A percentile compares a stretch with the other conserved stretches of the same genome.
These are phyloP conservation scores for Columba janthina DNA, from an alignment of 2,113 vertebrate species.

Conservation along the genomic window DNA sequence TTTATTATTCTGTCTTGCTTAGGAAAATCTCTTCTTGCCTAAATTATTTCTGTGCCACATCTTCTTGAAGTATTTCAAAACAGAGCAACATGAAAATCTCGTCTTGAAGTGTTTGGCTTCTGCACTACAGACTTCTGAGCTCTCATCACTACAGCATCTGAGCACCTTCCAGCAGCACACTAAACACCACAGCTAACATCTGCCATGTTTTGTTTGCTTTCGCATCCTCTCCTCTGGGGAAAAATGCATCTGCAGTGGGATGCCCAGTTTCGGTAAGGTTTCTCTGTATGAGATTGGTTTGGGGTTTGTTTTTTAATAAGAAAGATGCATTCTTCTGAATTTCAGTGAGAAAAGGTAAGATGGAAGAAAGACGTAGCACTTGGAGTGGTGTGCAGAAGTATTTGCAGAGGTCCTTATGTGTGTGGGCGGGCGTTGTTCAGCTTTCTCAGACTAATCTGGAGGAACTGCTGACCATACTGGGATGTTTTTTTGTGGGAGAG, in stretches of 20 bases:
- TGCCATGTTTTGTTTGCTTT: neutral
- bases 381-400: neutral
- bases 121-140: neutral
- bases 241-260: neutral
- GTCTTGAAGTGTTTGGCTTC: constrained; percentile 43
- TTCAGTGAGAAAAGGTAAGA: neutral
- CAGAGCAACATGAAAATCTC: constrained; percentile 53
- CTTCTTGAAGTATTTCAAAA: constrained; percentile 62
- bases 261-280: neutral
- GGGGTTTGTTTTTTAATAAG: neutral
- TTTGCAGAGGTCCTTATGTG: neutral
- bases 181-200: neutral
- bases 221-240: neutral
- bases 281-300: neutral
- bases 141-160: neutral
- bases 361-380: fast-evolving
- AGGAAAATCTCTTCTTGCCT: constrained; percentile 34
- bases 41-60: constrained; percentile 51
- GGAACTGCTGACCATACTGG: neutral
- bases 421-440: neutral
- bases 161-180: neutral
- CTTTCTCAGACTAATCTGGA: neutral
- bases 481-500: neutral
- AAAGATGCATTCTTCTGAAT: neutral
- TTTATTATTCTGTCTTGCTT: constrained; percentile 56